Evolutionary conservation across 2,113 vertebrate species (phyloP).

Genomic region (Pithys albifrons): DNA sequence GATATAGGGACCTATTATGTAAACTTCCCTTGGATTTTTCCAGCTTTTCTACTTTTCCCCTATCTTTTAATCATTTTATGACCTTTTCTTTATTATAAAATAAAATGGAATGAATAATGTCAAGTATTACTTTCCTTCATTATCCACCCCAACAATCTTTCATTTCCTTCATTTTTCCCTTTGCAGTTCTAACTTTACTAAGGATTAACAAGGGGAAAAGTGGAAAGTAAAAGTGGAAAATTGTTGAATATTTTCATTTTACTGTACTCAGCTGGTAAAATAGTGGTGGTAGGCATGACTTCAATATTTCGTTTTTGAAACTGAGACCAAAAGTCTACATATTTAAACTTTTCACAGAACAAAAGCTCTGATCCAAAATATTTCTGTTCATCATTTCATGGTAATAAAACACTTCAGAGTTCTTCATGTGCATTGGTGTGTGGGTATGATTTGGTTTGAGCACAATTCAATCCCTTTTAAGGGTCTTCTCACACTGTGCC

Average conservation of each 20-base stretch:
- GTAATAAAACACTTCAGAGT: neutral
- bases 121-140: neutral
- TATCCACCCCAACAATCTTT: neutral
- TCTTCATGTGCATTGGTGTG: rapidly evolving
- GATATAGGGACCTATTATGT: neutral
- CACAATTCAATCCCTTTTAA: neutral
- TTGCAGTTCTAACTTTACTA: neutral
- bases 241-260: neutral
- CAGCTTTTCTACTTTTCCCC: neutral
- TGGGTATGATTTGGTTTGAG: neutral
- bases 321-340: neutral
- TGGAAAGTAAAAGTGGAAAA: neutral
- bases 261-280: neutral
- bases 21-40: neutral
- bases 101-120: neutral
- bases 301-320: constrained; percentile 5
- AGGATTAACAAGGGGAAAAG: neutral
- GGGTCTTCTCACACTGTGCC: neutral
- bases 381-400: neutral
- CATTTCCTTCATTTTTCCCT: neutral
- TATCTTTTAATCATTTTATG: neutral
- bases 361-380: neutral
- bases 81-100: constrained; percentile 10
- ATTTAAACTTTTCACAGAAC: neutral
- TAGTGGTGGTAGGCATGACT: neutral